Evolutionary conservation across 1,140 invertebrate genomes (phyloP).

Genomic region (Heliothis virescens): DNA sequence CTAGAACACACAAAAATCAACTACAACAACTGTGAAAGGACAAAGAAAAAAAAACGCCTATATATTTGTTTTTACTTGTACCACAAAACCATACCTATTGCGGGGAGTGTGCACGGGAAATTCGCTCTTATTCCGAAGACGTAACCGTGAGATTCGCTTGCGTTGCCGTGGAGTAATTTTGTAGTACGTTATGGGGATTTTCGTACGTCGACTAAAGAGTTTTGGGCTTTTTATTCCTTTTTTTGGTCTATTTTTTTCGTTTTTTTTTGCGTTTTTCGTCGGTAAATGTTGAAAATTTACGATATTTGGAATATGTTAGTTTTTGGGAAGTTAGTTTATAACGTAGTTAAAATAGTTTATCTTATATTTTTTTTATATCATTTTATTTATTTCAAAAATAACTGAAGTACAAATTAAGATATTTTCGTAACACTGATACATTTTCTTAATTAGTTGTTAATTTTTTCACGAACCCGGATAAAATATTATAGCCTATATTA

Average conservation of each 20-base stretch:
- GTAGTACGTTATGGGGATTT: conserved; percentile 79
- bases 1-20: too few species aligned
- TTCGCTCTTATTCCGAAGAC: not conserved
- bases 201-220: conserved; percentile 55
- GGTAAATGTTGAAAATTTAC: not conserved
- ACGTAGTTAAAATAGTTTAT: too few species aligned
- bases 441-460: too few species aligned
- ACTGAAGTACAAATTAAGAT: too few species aligned
- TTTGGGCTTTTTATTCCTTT: conserved; percentile 63
- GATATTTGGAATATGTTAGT: too few species aligned
- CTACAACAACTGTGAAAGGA: not conserved
- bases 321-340: too few species aligned
- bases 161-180: conserved; percentile 68
- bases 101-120: conserved; percentile 27
- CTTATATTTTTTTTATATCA: too few species aligned
- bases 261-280: not conserved
- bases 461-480: too few species aligned
- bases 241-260: not conserved
- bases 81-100: conserved; percentile 65
- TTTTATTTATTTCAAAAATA: too few species aligned
- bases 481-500: too few species aligned
- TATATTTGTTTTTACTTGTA: conserved; percentile 57
- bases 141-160: conserved; percentile 66
- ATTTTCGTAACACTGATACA: too few species aligned
- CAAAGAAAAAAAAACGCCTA: conserved; percentile 40